phyloP scores from a whole-genome alignment of 2,113 vertebrate species.

The Mesoclemmys tuberculata region DNA sequence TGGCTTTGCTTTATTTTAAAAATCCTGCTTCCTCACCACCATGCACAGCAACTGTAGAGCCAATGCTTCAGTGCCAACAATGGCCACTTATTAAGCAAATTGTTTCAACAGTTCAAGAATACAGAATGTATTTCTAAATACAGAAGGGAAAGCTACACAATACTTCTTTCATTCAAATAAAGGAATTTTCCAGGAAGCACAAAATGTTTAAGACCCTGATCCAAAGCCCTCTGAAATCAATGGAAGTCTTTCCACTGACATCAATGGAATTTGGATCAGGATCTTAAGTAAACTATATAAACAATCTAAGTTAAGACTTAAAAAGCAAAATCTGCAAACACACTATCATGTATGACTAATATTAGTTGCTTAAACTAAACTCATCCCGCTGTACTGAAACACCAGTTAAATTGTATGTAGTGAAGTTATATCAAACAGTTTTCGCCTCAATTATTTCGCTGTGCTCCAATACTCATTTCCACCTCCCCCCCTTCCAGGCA shows the following conservation, averaged over 20 bases:
- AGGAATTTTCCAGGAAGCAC: constrained; percentile 46
- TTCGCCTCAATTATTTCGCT: neutral
- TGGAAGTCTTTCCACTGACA: neutral
- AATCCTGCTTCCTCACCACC: constrained; percentile 52
- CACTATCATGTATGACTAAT: neutral
- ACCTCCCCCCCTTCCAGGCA: neutral
- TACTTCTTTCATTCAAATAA: constrained; percentile 56
- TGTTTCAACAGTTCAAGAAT: constrained; percentile 35
- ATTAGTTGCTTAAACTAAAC: constrained; percentile 43
- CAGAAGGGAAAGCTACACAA: constrained; percentile 38
- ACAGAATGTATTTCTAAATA: constrained; percentile 57
- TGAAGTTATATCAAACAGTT: neutral
- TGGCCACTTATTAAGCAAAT: constrained; percentile 12
- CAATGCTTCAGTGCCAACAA: constrained; percentile 52
- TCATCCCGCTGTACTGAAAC: neutral
- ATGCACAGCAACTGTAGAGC: constrained; percentile 39
- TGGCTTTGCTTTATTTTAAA: constrained; percentile 48
- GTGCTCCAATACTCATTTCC: neutral
- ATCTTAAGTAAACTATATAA: neutral
- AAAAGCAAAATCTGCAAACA: neutral
- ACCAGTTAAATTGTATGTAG: neutral
- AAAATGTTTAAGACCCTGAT: constrained; percentile 12
- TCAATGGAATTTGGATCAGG: neutral
- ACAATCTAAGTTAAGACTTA: neutral
- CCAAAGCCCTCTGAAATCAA: constrained; percentile 35